These are phyloP conservation scores for Drosophila pandora DNA, from an alignment of 1,140 invertebrate species.

Conservation along the genomic window DNA sequence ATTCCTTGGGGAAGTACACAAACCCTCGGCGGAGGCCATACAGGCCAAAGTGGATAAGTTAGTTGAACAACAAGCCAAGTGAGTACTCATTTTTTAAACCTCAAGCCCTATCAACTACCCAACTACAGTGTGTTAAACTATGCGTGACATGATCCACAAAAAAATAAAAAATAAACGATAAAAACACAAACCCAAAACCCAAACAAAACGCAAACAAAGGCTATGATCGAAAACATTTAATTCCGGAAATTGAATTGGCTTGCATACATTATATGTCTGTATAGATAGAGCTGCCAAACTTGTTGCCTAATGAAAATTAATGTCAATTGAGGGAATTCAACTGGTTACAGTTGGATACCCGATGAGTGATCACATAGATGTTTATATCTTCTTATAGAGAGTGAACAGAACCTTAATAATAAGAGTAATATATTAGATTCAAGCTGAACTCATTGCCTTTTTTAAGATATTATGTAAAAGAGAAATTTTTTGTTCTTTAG, in stretches of 20 bases:
- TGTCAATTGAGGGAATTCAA: slow-evolving; percentile 41
- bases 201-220: slow-evolving; percentile 31
- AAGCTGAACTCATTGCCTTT: not conserved
- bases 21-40: slow-evolving; percentile 85
- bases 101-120: not conserved
- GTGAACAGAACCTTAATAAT: not conserved
- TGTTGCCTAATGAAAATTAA: slow-evolving; percentile 65
- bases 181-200: not conserved
- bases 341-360: slow-evolving; percentile 45
- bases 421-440: not conserved
- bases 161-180: slow-evolving; percentile 1
- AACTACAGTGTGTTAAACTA: slow-evolving; percentile 39
- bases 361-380: not conserved
- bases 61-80: slow-evolving; percentile 85
- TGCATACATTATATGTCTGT: slow-evolving; percentile 46
- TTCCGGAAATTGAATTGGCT: slow-evolving; percentile 69
- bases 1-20: slow-evolving; percentile 86
- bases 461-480: slow-evolving; percentile 15
- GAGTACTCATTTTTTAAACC: slow-evolving; percentile 76
- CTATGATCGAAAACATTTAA: slow-evolving; percentile 42
- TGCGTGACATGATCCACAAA: slow-evolving; percentile 45
- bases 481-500: slow-evolving; percentile 15
- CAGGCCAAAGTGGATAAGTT: slow-evolving; percentile 86
- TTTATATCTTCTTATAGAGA: not conserved
- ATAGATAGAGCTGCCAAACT: slow-evolving; percentile 25